Base-by-base conservation (phyloP, 2,888 invertebrate genomes). In the Drosophila anomalata region DNA sequence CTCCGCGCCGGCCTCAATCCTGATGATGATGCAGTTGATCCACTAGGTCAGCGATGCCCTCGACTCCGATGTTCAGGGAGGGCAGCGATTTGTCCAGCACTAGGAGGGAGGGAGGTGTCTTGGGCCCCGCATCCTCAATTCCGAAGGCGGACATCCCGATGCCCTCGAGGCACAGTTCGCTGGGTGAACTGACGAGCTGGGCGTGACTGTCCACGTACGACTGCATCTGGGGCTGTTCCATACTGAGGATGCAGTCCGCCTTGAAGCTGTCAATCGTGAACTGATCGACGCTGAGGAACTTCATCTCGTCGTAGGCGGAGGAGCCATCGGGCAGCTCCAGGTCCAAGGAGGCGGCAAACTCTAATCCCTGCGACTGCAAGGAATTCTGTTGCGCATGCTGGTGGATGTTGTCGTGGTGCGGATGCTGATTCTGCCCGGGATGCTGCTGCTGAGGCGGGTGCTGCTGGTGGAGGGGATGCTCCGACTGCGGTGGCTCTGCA, bases 261-360 rank as follows among this genome's bases (percentile, higher is more conserved):
- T 92, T 92, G 58, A 92, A 91, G 75, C 90, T 91, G 36, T 92
- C 92, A 71, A 92, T 92, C 71, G 91, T 91, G 61, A 92, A 92
- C 72, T 92, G 92, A 78, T 92, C 92, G 55, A 91, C 91, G 76
- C 90, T 91, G 48, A 92, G 87, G 75, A 91, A 92, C 78, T 92
- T 92, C 87, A 92, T 92, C 76, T 91, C 92, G 55, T 92, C 92
- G 59, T 91, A 92, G 36, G 91, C 89, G 46, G 91, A 90, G 42
- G 72, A 72, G 56, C 73, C 81, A 11, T 81, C 81, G 24, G 44
- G 44, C 53, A 89, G 87, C 47, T 90, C 91, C 56, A 91, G 76
- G 62, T 91, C 91, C 47, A 90, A 72, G 0, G 79, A 60, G 26
- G 52, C 44, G 39, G 76, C 63, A 59, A 75, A 84, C 36, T 76